These are phyloP conservation scores for Oxycera nigricornis DNA, from an alignment of 2,888 invertebrate genomes.

Conservation along the genomic window DNA sequence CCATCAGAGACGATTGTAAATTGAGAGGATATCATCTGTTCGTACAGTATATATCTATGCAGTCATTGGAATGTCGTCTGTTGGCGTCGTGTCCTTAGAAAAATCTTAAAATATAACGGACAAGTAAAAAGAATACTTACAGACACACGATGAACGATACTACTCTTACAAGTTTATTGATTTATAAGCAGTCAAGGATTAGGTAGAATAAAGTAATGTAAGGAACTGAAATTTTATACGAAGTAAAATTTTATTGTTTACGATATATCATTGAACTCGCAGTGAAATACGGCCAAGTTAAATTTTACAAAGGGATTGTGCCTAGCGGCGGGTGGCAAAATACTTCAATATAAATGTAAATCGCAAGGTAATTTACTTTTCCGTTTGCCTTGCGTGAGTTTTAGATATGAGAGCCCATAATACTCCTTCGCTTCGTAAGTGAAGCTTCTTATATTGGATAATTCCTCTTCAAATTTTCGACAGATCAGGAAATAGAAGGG, in stretches of 20 bases:
- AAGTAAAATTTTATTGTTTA: conserved; percentile 15
- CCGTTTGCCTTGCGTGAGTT: neutral
- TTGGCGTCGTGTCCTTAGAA: conserved; percentile 6
- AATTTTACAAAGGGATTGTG: neutral
- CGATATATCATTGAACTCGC: conserved; percentile 2
- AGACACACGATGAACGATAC: neutral
- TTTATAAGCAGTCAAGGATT: conserved; percentile 25
- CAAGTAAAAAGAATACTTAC: conserved; percentile 20
- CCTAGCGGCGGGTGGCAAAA: neutral
- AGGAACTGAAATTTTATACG: neutral
- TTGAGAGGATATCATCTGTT: conserved; percentile 34
- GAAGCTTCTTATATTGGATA: neutral
- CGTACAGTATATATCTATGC: neutral
- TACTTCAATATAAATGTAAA: conserved; percentile 17
- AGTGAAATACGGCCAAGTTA: neutral
- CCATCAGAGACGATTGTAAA: conserved; percentile 27
- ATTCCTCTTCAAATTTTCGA: neutral
- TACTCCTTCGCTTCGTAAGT: neutral
- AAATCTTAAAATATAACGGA: conserved; percentile 9
- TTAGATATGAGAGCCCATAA: neutral
- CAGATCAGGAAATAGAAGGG: neutral
- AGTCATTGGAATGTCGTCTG: neutral
- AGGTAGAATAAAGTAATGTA: conserved; percentile 23
- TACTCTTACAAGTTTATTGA: conserved; percentile 25
- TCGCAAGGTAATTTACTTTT: neutral